These are phyloP conservation scores for Drosophila tropicalis DNA, from an alignment of 1,140 invertebrate species.

Conservation along the genomic window DNA sequence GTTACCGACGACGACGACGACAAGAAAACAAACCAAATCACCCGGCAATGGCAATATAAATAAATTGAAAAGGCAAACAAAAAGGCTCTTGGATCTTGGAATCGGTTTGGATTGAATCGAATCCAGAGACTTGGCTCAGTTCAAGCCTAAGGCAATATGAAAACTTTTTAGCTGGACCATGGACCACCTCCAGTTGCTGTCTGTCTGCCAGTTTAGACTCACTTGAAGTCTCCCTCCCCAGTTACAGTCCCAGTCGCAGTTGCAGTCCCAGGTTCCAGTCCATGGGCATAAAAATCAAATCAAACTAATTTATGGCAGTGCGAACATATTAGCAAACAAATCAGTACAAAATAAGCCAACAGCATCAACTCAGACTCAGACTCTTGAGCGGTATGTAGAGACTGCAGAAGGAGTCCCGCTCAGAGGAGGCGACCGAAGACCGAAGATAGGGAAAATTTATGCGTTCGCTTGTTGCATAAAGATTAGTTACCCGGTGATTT, in stretches of 20 bases:
- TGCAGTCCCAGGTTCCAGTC: slow-evolving; percentile 33
- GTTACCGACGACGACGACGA: neutral
- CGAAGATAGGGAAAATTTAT: slow-evolving; percentile 65
- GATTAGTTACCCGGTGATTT: slow-evolving; percentile 74
- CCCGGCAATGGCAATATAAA: slow-evolving; percentile 50
- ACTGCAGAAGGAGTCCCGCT: too few relatives aligned
- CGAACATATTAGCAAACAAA: slow-evolving; percentile 81
- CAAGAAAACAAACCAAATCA: slow-evolving; percentile 38
- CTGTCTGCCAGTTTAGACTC: neutral
- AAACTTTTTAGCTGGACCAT: neutral
- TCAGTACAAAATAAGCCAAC: slow-evolving; percentile 78
- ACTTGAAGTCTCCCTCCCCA: neutral
- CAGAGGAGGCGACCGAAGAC: slow-evolving; percentile 2
- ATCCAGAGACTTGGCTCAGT: slow-evolving; percentile 13
- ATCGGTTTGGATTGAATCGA: slow-evolving; percentile 7
- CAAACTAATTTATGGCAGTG: slow-evolving; percentile 81
- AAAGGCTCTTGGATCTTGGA: slow-evolving; percentile 8
- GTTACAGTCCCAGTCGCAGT: slow-evolving; percentile 24
- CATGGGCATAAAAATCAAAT: slow-evolving; percentile 71
- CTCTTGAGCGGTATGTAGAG: too few relatives aligned
- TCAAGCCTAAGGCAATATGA: slow-evolving; percentile 3
- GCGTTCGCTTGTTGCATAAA: slow-evolving; percentile 72
- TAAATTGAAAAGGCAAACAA: slow-evolving; percentile 38
- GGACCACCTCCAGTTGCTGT: neutral
- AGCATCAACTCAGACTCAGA: neutral